A percentile compares a stretch with the other conserved stretches of the same genome.
Conservation (phyloP, 2,113 vertebrate species). For the Otis tarda region DNA sequence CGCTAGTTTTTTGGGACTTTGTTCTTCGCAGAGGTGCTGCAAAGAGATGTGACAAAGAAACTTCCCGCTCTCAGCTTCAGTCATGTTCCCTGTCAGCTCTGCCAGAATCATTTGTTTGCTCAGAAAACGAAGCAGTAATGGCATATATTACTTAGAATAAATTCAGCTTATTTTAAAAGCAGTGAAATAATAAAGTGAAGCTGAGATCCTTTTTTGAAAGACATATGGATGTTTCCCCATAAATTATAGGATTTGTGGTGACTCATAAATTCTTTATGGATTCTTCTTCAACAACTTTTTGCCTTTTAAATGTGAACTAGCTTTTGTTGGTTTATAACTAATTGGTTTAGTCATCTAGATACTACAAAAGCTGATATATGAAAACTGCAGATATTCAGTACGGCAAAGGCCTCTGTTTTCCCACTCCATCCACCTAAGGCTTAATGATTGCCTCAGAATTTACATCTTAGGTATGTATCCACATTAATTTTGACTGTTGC, state of each 20-base stretch:
- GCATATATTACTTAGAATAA: neutral
- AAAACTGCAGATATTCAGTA: neutral
- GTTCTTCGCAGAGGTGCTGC: neutral
- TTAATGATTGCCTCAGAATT: neutral
- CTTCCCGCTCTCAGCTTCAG: neutral
- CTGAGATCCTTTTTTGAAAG: neutral
- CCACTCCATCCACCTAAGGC: neutral
- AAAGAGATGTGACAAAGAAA: neutral
- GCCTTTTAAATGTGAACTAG: neutral
- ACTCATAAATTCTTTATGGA: neutral
- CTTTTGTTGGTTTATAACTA: neutral
- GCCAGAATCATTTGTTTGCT: neutral
- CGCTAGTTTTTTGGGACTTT: neutral
- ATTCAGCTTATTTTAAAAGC: neutral
- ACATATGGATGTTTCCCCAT: neutral
- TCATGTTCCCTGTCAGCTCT: neutral
- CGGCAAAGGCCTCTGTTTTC: neutral
- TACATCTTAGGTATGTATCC: neutral
- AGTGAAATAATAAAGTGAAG: neutral
- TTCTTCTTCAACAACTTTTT: neutral
- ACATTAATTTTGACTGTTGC: neutral
- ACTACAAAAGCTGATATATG: neutral
- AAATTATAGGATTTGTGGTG: neutral
- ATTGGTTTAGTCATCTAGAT: neutral
- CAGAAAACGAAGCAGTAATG: neutral